A percentile compares a stretch with the other conserved stretches of the same genome.
Conservation (phyloP, 1,140 invertebrate species). For the Diorhabda sublineata region DNA sequence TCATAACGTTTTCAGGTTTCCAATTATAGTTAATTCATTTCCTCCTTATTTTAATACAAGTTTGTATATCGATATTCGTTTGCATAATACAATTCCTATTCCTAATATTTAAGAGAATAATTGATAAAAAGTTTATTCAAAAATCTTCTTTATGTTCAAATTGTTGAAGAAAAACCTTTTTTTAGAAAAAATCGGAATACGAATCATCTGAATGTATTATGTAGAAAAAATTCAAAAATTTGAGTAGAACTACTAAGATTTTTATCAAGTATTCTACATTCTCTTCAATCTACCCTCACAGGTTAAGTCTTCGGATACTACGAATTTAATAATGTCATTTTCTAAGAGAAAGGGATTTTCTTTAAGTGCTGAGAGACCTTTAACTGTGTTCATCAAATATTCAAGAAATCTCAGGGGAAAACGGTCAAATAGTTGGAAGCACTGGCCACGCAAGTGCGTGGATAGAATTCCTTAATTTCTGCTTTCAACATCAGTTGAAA, state of each 20-base stretch:
- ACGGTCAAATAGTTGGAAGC: slow-evolving; percentile 35
- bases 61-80: too few species aligned
- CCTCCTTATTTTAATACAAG: too few species aligned
- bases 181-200: too few species aligned
- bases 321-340: background rate
- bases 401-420: slow-evolving; percentile 37
- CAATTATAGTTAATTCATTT: too few species aligned
- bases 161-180: too few species aligned
- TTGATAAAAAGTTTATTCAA: too few species aligned
- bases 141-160: too few species aligned
- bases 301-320: too few species aligned
- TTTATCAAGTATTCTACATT: background rate
- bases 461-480: slow-evolving; percentile 19
- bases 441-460: slow-evolving; percentile 15
- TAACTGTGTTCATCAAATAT: slow-evolving; percentile 45
- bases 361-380: slow-evolving; percentile 36
- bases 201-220: background rate
- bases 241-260: background rate
- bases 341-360: slow-evolving; percentile 3
- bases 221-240: background rate
- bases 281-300: background rate
- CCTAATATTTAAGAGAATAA: too few species aligned
- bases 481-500: slow-evolving; percentile 11
- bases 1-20: too few species aligned
- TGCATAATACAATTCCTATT: too few species aligned